A percentile compares a stretch with the other conserved stretches of the same genome.
Evolutionary conservation across 2,888 invertebrate species (phyloP).

Genomic region (Onchidella celtica): DNA sequence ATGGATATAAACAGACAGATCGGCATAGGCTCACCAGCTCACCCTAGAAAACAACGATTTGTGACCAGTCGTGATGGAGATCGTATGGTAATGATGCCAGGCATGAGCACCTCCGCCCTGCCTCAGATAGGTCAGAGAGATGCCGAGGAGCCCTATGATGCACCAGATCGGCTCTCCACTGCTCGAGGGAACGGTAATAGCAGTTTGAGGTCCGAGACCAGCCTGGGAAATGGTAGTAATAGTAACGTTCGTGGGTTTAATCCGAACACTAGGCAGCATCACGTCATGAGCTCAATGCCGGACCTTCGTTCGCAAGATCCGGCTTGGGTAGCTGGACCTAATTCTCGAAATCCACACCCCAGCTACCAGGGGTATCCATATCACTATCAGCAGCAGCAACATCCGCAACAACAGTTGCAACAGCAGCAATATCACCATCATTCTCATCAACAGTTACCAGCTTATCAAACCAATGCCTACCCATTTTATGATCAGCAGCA

Average conservation of each 20-base stretch:
- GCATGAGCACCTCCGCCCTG: background rate
- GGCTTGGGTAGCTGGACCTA: background rate
- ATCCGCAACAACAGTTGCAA: background rate
- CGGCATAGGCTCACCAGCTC: background rate
- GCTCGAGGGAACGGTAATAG: background rate
- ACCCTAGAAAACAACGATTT: background rate
- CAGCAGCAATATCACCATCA: slow-evolving; percentile 3
- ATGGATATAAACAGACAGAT: slow-evolving; percentile 16
- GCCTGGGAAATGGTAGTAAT: background rate
- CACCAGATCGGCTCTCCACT: background rate
- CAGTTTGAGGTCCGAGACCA: background rate
- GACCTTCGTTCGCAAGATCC: slow-evolving; percentile 34
- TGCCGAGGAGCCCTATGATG: background rate
- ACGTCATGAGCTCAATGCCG: slow-evolving; percentile 48
- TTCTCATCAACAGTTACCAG: background rate
- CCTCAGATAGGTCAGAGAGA: background rate
- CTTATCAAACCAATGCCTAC: background rate
- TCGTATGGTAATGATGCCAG: background rate
- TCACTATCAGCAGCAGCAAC: background rate
- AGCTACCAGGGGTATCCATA: background rate
- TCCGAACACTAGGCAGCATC: background rate
- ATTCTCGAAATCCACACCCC: background rate
- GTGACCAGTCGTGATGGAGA: background rate
- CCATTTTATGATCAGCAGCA: background rate
- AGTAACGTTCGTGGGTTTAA: background rate